Conservation (phyloP, 2,888 invertebrate genomes). For the Physocephala rufipes region DNA sequence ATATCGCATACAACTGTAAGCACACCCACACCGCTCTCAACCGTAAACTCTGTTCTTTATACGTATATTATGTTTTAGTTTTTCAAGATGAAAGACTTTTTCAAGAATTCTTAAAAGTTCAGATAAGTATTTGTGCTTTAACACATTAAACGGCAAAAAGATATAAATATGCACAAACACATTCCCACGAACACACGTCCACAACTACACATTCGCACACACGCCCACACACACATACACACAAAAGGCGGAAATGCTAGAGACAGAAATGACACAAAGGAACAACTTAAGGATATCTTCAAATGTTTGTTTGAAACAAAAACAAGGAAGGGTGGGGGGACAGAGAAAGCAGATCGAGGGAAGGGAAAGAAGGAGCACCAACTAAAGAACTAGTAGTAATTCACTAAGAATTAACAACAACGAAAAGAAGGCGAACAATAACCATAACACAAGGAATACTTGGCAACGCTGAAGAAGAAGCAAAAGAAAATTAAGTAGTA, state of each 20-base stretch:
- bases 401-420: background rate
- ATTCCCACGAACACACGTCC: background rate
- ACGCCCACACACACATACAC: slow-evolving; percentile 7
- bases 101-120: slow-evolving; percentile 31
- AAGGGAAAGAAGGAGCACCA: background rate
- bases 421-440: no score
- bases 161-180: slow-evolving; percentile 17
- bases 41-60: background rate
- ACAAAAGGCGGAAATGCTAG: no score
- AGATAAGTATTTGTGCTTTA: slow-evolving; percentile 30
- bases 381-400: background rate
- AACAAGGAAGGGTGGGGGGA: background rate
- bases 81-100: slow-evolving; percentile 26
- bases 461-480: slow-evolving; percentile 16
- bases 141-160: slow-evolving; percentile 24
- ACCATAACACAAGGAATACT: no score
- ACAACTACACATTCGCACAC: background rate
- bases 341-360: background rate
- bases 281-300: slow-evolving; percentile 22
- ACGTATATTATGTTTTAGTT: background rate
- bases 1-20: slow-evolving; percentile 20
- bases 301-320: background rate
- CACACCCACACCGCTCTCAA: slow-evolving; percentile 8
- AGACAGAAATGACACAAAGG: slow-evolving; percentile 27
- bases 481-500: no score